Conservation (phyloP, 2,113 vertebrate genomes). For the Arenaria interpres region DNA sequence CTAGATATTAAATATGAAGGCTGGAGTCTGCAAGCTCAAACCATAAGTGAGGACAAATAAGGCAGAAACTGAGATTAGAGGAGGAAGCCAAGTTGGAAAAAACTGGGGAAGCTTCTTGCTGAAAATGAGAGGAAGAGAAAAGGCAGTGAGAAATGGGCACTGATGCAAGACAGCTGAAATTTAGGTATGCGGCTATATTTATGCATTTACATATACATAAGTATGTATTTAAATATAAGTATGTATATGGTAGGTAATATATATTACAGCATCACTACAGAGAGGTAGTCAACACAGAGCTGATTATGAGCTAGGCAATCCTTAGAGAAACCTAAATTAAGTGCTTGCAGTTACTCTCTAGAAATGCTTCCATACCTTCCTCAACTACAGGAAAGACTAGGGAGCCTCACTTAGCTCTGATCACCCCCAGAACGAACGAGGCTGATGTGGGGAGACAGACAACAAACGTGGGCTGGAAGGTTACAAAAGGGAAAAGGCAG, state of each 20-base stretch:
- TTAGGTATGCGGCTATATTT: neutral
- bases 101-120: neutral
- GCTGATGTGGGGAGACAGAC: neutral
- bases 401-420: neutral
- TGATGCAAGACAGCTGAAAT: neutral
- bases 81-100: neutral
- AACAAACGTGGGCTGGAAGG: neutral
- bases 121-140: neutral
- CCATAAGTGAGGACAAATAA: neutral
- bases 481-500: neutral
- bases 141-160: neutral
- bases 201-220: neutral
- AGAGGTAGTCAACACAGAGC: neutral
- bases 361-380: neutral
- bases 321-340: neutral
- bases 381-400: neutral
- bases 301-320: neutral
- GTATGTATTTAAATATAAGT: neutral
- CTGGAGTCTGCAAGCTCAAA: neutral
- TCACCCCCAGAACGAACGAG: neutral
- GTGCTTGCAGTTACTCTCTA: neutral
- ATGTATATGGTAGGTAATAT: neutral
- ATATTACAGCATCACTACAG: neutral
- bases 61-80: neutral
- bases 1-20: neutral